Conservation (phyloP, 2,797 vertebrate genomes). For the Acrossocheilus wenchowensis region DNA sequence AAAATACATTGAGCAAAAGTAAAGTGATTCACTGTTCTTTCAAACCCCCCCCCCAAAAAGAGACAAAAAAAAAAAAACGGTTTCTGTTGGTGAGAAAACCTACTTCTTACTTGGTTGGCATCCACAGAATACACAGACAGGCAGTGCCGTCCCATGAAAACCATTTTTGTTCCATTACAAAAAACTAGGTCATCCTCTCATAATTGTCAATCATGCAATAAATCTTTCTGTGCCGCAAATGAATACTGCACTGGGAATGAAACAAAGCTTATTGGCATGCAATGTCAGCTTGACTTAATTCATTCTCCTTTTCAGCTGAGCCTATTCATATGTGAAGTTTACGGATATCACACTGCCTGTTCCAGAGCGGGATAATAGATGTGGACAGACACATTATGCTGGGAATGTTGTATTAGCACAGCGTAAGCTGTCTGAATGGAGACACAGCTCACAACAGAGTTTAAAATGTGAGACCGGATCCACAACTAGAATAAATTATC, state of each 20-base stretch:
- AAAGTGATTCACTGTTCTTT: conserved; percentile 59
- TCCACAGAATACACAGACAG: conserved; percentile 74
- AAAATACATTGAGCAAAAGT: conserved; percentile 53
- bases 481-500: conserved; percentile 50
- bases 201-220: conserved; percentile 94
- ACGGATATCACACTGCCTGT: conserved; percentile 70
- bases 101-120: conserved; percentile 72
- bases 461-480: conserved; percentile 51
- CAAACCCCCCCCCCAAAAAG: conserved; percentile 57
- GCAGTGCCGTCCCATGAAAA: conserved; percentile 83
- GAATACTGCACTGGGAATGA: conserved; percentile 87
- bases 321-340: conserved; percentile 85
- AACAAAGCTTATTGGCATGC: conserved; percentile 91
- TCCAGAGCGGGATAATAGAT: conserved; percentile 61
- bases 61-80: conserved; percentile 35
- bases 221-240: conserved; percentile 88
- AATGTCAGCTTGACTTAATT: conserved; percentile 89
- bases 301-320: conserved; percentile 86
- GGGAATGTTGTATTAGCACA: conserved; percentile 58
- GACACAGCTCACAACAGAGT: conserved; percentile 51
- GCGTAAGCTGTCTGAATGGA: conserved; percentile 49
- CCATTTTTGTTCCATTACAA: conserved; percentile 85
- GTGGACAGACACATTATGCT: conserved; percentile 65
- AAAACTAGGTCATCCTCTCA: conserved; percentile 91
- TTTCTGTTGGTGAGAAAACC: conserved; percentile 65